Evolutionary conservation across 2,113 vertebrate species (phyloP).

Genomic region (Indicator indicator): DNA sequence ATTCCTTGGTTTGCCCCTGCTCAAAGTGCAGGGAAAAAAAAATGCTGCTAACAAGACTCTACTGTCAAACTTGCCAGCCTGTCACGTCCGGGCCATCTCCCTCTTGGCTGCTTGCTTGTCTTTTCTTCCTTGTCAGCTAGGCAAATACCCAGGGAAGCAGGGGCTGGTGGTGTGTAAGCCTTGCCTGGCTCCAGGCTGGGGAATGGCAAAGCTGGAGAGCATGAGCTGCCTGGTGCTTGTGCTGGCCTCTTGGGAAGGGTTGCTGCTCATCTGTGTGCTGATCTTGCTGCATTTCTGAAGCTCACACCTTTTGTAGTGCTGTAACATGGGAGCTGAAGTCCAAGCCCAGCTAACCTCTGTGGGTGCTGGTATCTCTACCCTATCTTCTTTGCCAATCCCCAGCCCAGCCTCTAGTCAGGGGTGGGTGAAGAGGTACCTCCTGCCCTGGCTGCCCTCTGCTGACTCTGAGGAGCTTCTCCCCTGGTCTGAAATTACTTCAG

Average conservation of each 20-base stretch:
- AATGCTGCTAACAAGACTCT: neutral
- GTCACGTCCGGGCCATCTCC: slow-evolving; percentile 1
- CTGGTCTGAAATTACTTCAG: neutral
- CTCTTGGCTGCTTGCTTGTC: neutral
- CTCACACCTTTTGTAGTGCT: too few species aligned
- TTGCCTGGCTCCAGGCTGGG: neutral
- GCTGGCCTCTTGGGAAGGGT: neutral
- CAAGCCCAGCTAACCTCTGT: neutral
- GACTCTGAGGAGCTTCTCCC: neutral
- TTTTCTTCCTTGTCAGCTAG: neutral
- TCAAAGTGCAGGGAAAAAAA: neutral
- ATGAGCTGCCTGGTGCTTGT: fast-evolving
- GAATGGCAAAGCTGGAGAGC: fast-evolving
- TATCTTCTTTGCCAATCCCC: neutral
- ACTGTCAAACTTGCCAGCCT: slow-evolving; percentile 11
- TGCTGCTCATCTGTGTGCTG: neutral
- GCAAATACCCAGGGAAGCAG: neutral
- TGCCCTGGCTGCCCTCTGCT: neutral
- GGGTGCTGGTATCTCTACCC: neutral
- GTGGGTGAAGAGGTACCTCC: neutral
- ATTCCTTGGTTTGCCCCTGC: neutral
- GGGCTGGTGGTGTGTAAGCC: neutral
- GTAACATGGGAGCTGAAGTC: neutral
- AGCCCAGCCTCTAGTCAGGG: neutral
- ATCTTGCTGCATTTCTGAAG: neutral